Base-by-base conservation (phyloP, 2,797 vertebrate species). In the Spea hammondii region DNA sequence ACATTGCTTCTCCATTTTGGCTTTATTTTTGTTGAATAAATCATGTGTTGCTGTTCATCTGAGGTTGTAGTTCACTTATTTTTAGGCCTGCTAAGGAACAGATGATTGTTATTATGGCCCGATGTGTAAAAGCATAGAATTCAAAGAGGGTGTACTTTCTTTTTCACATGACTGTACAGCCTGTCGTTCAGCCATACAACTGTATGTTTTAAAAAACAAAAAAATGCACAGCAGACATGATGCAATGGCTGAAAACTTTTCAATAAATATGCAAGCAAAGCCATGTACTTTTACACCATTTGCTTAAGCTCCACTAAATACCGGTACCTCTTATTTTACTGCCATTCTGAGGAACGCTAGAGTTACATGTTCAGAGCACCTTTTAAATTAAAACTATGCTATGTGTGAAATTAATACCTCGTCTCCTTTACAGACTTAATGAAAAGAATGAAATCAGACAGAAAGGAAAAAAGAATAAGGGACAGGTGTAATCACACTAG, bases 401-500 rank as follows among this genome's bases (percentile, higher is more conserved):
- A 80, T 53, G 53, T 71, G 74, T 53, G 48, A 76, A 59, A 65
- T 51, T 46, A 69, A 48, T 32, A 68, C 17, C 4, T 55, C 32
- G 8, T 13, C 46, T n/a, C 59, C 4, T 4, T 6, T 4, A 12
- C 14, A 62, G 59, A 62, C 59, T 62, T 14, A 62, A 32, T 32
- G 32, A 57, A 57, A 53, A 53, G 1, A 7, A 6, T 53, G 6
- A 53, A 6, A 53, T 53, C 6, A 9, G 17, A 64, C 14, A 4
- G 5, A 64, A 5, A 4, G n/a, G 69, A 64, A 14, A 8, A 46
- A 51, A 79, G 47, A 62, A 45, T 44, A 69, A 70, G 5, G 7
- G 5, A 8, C 60, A 79, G 77, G 73, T 76, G 67, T 48, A 76
- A 49, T 11, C 10, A 47, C 53, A 53, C 5, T 44, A 14, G 17